Evolutionary conservation across 2,113 vertebrate species (phyloP).

Genomic region (Chloebia gouldiae): DNA sequence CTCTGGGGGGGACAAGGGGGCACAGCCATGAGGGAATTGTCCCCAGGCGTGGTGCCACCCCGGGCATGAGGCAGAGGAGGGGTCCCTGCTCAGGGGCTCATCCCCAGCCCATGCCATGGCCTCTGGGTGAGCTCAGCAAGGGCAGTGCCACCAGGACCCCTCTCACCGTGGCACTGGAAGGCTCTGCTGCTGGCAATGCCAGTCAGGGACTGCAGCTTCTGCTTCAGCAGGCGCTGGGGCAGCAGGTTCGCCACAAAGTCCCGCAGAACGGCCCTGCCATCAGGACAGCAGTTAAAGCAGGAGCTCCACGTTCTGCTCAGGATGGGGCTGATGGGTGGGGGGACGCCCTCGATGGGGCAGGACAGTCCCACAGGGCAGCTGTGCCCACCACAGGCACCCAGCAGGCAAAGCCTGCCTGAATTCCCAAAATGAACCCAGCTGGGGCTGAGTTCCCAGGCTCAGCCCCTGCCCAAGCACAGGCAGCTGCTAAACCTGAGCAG

Average conservation of each 20-base stretch:
- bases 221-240: constrained; percentile 51
- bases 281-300: background rate
- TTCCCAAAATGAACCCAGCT: rapidly evolving
- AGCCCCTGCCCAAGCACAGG: background rate
- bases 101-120: rapidly evolving
- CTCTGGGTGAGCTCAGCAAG: background rate
- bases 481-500: background rate
- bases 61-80: background rate
- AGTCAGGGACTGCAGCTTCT: constrained; percentile 61
- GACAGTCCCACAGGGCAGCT: background rate
- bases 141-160: background rate
- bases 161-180: constrained; percentile 50
- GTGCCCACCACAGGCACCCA: background rate
- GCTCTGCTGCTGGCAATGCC: constrained; percentile 23
- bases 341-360: rapidly evolving
- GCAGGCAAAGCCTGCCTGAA: background rate
- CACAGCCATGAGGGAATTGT: background rate
- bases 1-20: background rate
- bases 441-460: background rate
- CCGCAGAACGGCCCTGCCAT: constrained; percentile 18
- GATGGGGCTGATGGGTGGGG: rapidly evolving
- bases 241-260: constrained; percentile 56
- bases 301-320: background rate
- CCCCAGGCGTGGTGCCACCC: too few species aligned
- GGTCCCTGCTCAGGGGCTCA: rapidly evolving